Conservation (phyloP, 2,797 vertebrate genomes). For the Parotocinclus haroldoi region DNA sequence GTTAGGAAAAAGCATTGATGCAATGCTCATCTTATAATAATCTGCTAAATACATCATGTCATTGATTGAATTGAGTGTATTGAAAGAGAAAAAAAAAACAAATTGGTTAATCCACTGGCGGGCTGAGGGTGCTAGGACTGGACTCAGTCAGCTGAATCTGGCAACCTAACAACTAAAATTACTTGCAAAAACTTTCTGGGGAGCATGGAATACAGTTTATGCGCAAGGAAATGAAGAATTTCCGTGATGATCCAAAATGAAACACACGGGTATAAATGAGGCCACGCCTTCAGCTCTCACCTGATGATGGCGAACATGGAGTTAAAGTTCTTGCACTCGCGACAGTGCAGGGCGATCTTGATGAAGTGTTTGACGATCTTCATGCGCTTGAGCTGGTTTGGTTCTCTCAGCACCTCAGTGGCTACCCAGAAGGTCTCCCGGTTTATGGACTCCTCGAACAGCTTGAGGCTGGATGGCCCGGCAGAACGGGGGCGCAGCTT, state of each 20-base stretch:
- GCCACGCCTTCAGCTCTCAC: constrained; percentile 61
- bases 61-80: too few species aligned
- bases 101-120: too few species aligned
- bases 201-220: too few species aligned
- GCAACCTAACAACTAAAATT: too few species aligned
- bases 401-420: constrained; percentile 89
- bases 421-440: constrained; percentile 99
- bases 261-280: neutral
- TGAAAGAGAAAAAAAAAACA: too few species aligned
- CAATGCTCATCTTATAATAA: too few species aligned
- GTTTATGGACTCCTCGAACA: constrained; percentile 97
- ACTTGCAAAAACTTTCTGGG: too few species aligned
- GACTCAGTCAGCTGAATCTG: too few species aligned
- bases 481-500: constrained; percentile 81
- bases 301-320: constrained; percentile 99
- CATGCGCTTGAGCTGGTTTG: constrained; percentile 97
- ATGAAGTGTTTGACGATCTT: constrained; percentile 98
- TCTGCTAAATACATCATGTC: too few species aligned
- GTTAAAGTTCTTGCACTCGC: constrained; percentile 99
- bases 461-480: constrained; percentile 86
- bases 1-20: too few species aligned
- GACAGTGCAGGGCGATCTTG: constrained; percentile 95
- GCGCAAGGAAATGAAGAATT: neutral
- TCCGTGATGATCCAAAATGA: too few species aligned
- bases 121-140: too few species aligned